Evolutionary conservation across 2,113 vertebrate genomes (phyloP).

Genomic region (Pomatorhinus ruficollis): DNA sequence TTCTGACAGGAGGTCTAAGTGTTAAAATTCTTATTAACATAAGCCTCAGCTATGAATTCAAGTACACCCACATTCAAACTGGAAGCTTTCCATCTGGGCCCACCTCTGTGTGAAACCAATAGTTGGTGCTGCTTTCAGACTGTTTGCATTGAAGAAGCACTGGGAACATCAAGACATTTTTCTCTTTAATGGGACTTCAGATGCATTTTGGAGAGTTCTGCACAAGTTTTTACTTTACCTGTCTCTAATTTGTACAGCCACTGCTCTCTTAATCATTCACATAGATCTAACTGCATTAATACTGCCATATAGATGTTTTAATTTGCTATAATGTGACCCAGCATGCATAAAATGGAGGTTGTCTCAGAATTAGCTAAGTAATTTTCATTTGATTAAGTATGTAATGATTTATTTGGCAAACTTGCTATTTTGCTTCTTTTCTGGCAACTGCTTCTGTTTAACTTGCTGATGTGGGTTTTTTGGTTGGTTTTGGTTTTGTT

Average conservation of each 20-base stretch:
- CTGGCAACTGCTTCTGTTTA: neutral
- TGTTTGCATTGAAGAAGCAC: neutral
- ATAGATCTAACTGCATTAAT: neutral
- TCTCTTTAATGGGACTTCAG: neutral
- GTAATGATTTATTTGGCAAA: conserved; percentile 37
- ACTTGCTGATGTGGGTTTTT: neutral
- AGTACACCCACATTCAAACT: neutral
- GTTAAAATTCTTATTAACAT: conserved; percentile 6
- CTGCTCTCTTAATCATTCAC: neutral
- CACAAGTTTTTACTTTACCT: neutral
- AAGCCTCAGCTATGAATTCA: neutral
- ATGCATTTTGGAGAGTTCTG: neutral
- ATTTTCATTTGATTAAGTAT: conserved; percentile 20
- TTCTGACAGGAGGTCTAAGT: neutral
- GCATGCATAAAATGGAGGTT: neutral
- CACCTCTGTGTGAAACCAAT: neutral
- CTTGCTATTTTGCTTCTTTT: neutral
- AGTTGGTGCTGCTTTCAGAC: neutral
- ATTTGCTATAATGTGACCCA: neutral
- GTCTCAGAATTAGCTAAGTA: neutral
- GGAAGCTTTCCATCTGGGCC: neutral
- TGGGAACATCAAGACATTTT: neutral
- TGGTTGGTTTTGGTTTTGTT: neutral
- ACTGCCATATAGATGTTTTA: neutral
- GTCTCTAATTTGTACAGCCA: neutral